phyloP scores from a whole-genome alignment of 92 coral and sea anemone genomes.

The Hydrozoanthus gracilis region DNA sequence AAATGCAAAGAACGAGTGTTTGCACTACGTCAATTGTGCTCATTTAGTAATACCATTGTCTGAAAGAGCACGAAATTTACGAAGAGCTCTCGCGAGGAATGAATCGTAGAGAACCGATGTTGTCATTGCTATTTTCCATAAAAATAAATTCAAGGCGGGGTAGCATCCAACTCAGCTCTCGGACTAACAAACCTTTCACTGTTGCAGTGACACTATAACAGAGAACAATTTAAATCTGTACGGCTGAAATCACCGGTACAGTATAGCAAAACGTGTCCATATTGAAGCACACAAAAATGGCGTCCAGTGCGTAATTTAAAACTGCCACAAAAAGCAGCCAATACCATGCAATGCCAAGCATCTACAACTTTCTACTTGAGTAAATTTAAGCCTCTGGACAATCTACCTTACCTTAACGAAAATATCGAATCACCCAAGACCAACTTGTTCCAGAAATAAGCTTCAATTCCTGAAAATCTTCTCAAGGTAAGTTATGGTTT shows the following conservation, averaged over 20 bases:
- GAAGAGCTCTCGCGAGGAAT: not conserved
- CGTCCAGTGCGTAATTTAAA: constrained; percentile 51
- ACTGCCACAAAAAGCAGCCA: constrained; percentile 30
- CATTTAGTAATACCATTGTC: not conserved
- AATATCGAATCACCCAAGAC: not conserved
- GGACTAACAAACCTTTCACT: not conserved
- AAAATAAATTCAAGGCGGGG: constrained; percentile 8
- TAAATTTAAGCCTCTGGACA: not conserved
- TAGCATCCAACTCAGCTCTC: constrained; percentile 1
- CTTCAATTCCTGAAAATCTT: constrained; percentile 38
- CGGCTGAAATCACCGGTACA: constrained; percentile 5
- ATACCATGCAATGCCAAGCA: not conserved
- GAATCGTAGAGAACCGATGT: constrained; percentile 17
- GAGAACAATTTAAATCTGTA: not conserved
- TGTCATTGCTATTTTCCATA: constrained; percentile 39
- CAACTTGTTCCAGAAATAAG: constrained; percentile 28
- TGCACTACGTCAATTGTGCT: not conserved
- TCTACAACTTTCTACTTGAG: not conserved
- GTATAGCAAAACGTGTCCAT: constrained; percentile 34
- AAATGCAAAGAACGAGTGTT: not conserved
- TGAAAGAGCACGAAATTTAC: not conserved
- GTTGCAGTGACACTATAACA: not conserved
- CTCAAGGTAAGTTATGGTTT: constrained; percentile 37
- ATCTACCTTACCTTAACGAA: constrained; percentile 15
- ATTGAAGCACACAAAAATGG: constrained; percentile 41